Conservation (phyloP, 1,140 invertebrate species). For the Neodiprion lecontei region DNA sequence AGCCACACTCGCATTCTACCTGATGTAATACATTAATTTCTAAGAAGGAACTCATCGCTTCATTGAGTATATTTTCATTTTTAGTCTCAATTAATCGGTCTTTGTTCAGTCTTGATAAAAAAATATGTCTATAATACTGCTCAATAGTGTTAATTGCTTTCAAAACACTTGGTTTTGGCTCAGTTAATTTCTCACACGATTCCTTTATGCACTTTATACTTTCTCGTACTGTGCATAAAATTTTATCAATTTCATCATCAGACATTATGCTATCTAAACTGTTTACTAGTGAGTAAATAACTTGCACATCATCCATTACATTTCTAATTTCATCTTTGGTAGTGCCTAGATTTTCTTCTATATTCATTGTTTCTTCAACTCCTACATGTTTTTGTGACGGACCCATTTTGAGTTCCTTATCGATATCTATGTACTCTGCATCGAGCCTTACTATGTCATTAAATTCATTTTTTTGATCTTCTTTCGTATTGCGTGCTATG, state of each 20-base stretch:
- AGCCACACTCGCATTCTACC: slow-evolving; percentile 45
- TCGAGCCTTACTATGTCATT: background rate
- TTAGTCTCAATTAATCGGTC: slow-evolving; percentile 35
- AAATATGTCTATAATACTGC: slow-evolving; percentile 43
- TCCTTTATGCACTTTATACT: slow-evolving; percentile 42
- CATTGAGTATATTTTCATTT: slow-evolving; percentile 35
- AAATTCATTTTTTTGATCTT: slow-evolving; percentile 8
- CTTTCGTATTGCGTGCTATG: background rate
- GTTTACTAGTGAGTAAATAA: slow-evolving; percentile 39
- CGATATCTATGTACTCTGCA: background rate
- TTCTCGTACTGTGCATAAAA: slow-evolving; percentile 38
- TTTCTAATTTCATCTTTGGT: slow-evolving; percentile 33
- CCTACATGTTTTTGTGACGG: slow-evolving; percentile 11
- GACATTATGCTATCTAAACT: slow-evolving; percentile 37
- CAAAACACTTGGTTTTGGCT: slow-evolving; percentile 42
- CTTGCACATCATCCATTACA: slow-evolving; percentile 43
- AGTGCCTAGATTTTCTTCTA: slow-evolving; percentile 11
- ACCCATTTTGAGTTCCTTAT: slow-evolving; percentile 4
- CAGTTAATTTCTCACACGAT: slow-evolving; percentile 36
- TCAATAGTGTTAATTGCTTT: slow-evolving; percentile 49
- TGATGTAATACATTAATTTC: slow-evolving; percentile 41
- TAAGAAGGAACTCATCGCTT: slow-evolving; percentile 44
- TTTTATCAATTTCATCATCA: slow-evolving; percentile 38
- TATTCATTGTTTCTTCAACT: background rate
- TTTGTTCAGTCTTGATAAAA: slow-evolving; percentile 43